Evolutionary conservation across 64 coral and sea anemone species (phyloP).

Genomic region (Acropora yongei): DNA sequence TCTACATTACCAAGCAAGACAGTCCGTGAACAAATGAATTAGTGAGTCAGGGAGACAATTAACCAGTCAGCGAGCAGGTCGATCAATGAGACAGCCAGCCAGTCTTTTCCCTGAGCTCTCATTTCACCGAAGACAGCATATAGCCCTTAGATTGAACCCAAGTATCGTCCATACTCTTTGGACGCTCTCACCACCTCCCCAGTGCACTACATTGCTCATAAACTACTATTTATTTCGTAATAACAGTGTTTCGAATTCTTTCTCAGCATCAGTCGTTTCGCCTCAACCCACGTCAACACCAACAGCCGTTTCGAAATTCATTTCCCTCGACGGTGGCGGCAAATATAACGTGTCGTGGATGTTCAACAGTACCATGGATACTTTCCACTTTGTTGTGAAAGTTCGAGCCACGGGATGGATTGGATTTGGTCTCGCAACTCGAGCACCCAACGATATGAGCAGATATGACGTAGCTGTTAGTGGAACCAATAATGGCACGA

Average conservation of each 20-base stretch:
- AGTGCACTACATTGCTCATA: background rate
- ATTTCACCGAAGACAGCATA: too few relatives aligned
- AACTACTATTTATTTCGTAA: background rate
- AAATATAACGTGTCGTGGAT: conserved; percentile 37
- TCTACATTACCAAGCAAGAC: too few relatives aligned
- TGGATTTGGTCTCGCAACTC: background rate
- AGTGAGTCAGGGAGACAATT: too few relatives aligned
- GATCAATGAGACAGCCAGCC: too few relatives aligned
- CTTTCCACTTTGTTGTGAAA: conserved; percentile 36
- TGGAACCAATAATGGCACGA: background rate
- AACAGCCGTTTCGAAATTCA: background rate
- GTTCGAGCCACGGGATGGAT: conserved; percentile 34
- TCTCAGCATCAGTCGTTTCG: background rate
- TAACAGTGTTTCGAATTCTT: background rate
- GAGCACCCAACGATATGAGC: background rate
- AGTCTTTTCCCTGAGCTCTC: too few relatives aligned
- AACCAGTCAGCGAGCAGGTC: too few relatives aligned
- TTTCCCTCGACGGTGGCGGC: conserved; percentile 2
- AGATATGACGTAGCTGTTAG: background rate
- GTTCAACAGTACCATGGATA: conserved; percentile 36
- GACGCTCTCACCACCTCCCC: too few relatives aligned
- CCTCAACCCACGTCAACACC: background rate
- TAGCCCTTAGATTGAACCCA: too few relatives aligned
- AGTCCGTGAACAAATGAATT: too few relatives aligned
- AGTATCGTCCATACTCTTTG: too few relatives aligned